These are phyloP conservation scores for Ceratina australensis DNA, from an alignment of 1,140 invertebrate species.

Conservation along the genomic window DNA sequence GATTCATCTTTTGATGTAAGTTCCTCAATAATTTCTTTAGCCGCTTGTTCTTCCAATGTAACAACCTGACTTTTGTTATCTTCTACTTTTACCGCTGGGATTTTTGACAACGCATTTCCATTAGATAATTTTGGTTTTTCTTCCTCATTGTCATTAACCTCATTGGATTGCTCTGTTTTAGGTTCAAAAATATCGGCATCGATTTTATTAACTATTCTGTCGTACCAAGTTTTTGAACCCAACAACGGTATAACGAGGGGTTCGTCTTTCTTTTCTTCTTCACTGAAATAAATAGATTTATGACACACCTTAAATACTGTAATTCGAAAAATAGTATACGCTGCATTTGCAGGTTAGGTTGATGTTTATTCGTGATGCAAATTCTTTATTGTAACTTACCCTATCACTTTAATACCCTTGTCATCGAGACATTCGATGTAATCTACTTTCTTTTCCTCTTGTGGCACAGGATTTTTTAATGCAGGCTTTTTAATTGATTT, in stretches of 20 bases:
- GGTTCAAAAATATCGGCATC: constrained; percentile 73
- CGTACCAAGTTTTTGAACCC: constrained; percentile 72
- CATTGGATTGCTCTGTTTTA: constrained; percentile 46
- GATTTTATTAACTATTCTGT: constrained; percentile 74
- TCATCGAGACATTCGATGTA: constrained; percentile 88
- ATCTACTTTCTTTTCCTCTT: constrained; percentile 81
- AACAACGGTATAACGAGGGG: constrained; percentile 84
- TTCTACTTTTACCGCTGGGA: constrained; percentile 14
- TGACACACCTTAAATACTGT: not conserved
- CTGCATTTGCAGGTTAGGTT: constrained; percentile 45
- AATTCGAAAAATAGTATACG: not conserved
- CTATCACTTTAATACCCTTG: constrained; percentile 85
- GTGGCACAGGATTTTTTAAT: constrained; percentile 73
- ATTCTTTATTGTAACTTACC: constrained; percentile 78
- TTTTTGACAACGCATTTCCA: constrained; percentile 29
- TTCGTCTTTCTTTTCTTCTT: constrained; percentile 78
- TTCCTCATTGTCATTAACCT: constrained; percentile 53
- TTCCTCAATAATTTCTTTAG: constrained; percentile 81
- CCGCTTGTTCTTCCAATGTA: constrained; percentile 81
- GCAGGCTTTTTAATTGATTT: constrained; percentile 85
- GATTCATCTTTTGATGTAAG: constrained; percentile 72
- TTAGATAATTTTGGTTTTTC: constrained; percentile 51
- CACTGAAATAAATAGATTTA: constrained; percentile 72
- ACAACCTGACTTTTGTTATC: constrained; percentile 58
- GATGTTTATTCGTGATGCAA: constrained; percentile 37